Base-by-base conservation (phyloP, 2,888 invertebrate genomes). In the Lacanobia oleracea region DNA sequence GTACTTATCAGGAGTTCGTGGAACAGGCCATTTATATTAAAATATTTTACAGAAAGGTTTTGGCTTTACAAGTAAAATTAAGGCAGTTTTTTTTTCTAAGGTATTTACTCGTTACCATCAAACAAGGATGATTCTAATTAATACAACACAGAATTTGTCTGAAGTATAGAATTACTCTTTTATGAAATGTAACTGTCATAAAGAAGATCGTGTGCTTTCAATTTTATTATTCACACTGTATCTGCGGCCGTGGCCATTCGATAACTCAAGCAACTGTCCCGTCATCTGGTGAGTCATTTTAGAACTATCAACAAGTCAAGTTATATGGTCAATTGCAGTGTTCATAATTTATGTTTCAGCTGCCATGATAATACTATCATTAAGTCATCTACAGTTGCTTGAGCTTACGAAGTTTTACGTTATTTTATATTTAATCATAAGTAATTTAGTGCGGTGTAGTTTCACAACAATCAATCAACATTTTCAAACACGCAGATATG, bases 391-490 rank as follows among this genome's bases (percentile, higher is more conserved):
- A 21, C 18, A 18, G 60, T 82, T 67, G 62, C 79, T 67, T 68
- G 82, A 82, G 62, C 54, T 77, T 21, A 51, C 70, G 21, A 63
- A 12, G 10, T 51, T 65, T 54, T 21, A 74, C 12, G 33, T 60
- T 74, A 65, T 64, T 79, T 74, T 79, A 79, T 43, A 75, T 64
- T 64, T 76, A 65, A 65, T 79, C 50, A 74, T 60, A 76, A 65
- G 75, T 68, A 51, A 77, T 40, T 77, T 63, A 54, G 70, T 69
- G 54, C 48, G 33, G 23, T 57, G 57, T 57, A 54, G 60, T 62
- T 48, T 45, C 27, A 70, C 33, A 72, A 72, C 64, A 43, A 51
- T 33, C 50, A 43, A 67, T 72, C 40, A 48, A 78, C 61, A 65
- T 61, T 71, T 60, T 43, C 50, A 64, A 63, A 64, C 66, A 63